phyloP scores from a whole-genome alignment of 2,888 invertebrate species.

The Leistus spinibarbis region DNA sequence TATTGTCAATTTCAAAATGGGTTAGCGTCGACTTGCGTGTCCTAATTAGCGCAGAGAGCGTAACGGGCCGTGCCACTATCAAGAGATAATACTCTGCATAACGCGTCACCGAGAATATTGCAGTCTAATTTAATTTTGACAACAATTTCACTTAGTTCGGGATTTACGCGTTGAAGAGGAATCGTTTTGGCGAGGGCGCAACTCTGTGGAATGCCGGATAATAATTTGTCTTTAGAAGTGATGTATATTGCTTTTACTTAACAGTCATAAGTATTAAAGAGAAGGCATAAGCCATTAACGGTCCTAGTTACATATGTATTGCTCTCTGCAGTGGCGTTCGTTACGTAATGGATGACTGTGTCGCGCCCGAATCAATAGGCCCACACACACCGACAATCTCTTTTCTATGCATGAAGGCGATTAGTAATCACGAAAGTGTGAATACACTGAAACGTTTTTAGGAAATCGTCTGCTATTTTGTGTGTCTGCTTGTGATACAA shows the following conservation, averaged over 20 bases:
- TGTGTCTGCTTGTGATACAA: not conserved
- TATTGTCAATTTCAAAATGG: too few species aligned
- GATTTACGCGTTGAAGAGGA: not conserved
- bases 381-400: not conserved
- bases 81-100: slow-evolving; percentile 1
- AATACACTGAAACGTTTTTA: slow-evolving; percentile 3
- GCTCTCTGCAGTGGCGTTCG: slow-evolving; percentile 20
- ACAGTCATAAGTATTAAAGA: not conserved
- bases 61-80: not conserved
- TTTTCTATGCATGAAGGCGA: too few species aligned
- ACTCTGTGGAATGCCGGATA: not conserved
- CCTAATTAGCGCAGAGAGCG: not conserved
- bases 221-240: not conserved
- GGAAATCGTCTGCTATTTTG: not conserved
- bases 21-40: not conserved
- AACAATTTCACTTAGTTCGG: not conserved
- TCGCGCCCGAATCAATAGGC: slow-evolving; percentile 28
- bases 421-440: too few species aligned
- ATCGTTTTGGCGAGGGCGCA: not conserved
- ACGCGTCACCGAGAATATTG: not conserved
- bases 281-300: slow-evolving; percentile 17
- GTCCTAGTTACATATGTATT: slow-evolving; percentile 11
- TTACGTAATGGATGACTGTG: slow-evolving; percentile 27
- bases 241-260: slow-evolving; percentile 14
- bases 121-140: slow-evolving; percentile 2